Base-by-base conservation (phyloP, 2,797 vertebrate genomes). In the Crenichthys baileyi region DNA sequence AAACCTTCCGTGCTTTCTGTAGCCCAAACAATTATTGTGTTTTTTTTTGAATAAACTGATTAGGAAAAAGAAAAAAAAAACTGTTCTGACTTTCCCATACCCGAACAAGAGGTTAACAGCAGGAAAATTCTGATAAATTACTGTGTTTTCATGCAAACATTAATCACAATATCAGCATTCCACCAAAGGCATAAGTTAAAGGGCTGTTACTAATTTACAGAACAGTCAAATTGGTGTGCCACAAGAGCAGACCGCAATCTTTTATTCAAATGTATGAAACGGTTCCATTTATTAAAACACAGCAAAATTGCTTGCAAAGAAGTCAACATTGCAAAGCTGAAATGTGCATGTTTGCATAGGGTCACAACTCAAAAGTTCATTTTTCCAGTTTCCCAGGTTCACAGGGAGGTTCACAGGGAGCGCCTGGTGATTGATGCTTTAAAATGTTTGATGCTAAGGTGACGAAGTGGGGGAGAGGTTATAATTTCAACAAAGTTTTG, bases 41-140 rank as follows among this genome's bases (percentile, higher is more conserved):
- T 94, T 93, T 86, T 94, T 94, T 95, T 91, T 89, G 93, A 91
- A 92, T n/a, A 79, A 91, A 89, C 70, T 86, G 76, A 90, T 92
- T 81, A 65, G 80, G 44, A 85, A 16, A 70, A 60, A 44, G 70
- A 60, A 56, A 15, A 53, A 50, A 63, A 80, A 70, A 70, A 22
- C 89, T 85, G 71, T 78, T 85, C 85, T 79, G 82, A 80, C 26
- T 77, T 65, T 86, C 72, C 70, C 53, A 36, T 74, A 81, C 74
- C 70, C 70, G 78, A 76, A 74, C 67, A 77, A 87, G 85, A 88
- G 90, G 86, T 90, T 88, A 90, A 85, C 88, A 93, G 89, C 89
- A 88, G 89, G 80, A 81, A 77, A 85, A 70, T 83, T 88, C 77
- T 70, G 87, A 92, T 92, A 90, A 92, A 89, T 90, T 67, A 31